Evolutionary conservation across 2,113 vertebrate species (phyloP), one percentile per base, ranked within the genome.

Genomic region (Pseudorectes ferrugineus): DNA sequence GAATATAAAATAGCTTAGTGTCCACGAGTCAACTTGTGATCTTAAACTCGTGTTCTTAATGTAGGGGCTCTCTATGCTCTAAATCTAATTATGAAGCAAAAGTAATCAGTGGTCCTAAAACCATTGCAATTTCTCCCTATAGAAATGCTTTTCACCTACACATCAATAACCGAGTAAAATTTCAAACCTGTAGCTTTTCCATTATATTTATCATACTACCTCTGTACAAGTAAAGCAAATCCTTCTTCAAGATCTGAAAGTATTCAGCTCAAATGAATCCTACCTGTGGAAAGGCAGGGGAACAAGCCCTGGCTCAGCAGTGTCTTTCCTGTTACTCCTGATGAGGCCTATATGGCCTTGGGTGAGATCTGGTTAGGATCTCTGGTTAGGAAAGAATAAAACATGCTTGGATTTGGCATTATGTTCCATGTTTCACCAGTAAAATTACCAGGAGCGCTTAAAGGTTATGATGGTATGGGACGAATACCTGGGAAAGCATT

Each of bases 211-310:
- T 20, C 35, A 19, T n/a, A 59, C 14, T 49, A 22, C 23, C 12
- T 33, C 54, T 8, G 7, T 38, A 40, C 66, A 38, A 82, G 54
- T 23, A 52, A 65, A 85, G 65, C 5, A 1, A 66, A 31, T 43
- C 14, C 3, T 22, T 55, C 46, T 67, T 67, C 12, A 38, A 58
- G 73, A 36, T 19, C 38, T 77, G 33, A 62, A 72, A 67, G 22
- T 31, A 65, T 46, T 43, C 19, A 31, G 40, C 24, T 75, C 0
- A 0, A 52, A 70, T 4, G 8, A 65, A n/a, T 66, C 14, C 25
- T 18, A 6, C 54, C 42, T 28, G n/a, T 17, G 31, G 33, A 55
- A 78, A 54, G 29, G 52, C 62, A 79, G 40, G 40, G 33, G 42
- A 22, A 51, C 15, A 52, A 91, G 25, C 14, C 35, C 12, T 25